Conservation (phyloP, 2,888 invertebrate species). For the Mongoloraphidia duomilia region DNA sequence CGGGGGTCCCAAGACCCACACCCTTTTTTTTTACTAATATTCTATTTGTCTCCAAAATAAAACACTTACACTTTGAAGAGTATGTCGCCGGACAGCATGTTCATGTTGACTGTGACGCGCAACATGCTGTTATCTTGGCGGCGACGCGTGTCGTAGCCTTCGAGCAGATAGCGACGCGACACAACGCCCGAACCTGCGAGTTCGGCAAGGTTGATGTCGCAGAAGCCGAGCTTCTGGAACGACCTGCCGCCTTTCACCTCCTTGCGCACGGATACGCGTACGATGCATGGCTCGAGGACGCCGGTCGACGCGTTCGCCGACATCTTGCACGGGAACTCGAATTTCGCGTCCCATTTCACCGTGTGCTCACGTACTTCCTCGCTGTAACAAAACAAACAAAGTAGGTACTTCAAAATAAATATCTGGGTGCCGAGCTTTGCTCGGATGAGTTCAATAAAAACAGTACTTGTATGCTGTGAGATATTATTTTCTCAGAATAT, state of each 20-base stretch:
- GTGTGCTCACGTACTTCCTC: constrained; percentile 88
- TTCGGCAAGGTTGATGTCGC: constrained; percentile 92
- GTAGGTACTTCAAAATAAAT: not conserved
- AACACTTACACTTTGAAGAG: constrained; percentile 89
- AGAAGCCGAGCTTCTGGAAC: constrained; percentile 93
- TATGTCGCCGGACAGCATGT: constrained; percentile 90
- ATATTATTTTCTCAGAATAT: too few species aligned
- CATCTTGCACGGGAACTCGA: constrained; percentile 92
- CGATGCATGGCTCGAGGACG: constrained; percentile 81
- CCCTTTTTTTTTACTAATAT: too few species aligned
- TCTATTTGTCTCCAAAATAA: not conserved
- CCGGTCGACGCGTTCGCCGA: constrained; percentile 91
- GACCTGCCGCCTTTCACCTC: constrained; percentile 74
- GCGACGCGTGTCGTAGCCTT: constrained; percentile 86
- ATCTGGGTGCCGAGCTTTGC: too few species aligned
- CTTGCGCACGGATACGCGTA: constrained; percentile 90
- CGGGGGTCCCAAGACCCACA: too few species aligned
- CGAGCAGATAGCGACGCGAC: constrained; percentile 75
- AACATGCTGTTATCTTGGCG: constrained; percentile 95
- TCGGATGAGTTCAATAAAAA: too few species aligned
- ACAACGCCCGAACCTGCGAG: constrained; percentile 86
- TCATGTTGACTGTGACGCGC: constrained; percentile 79
- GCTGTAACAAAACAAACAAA: constrained; percentile 38
- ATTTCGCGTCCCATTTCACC: constrained; percentile 84
- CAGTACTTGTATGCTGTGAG: too few species aligned